Base-by-base conservation (phyloP, 1,140 invertebrate genomes). In the Drosophila subobscura region DNA sequence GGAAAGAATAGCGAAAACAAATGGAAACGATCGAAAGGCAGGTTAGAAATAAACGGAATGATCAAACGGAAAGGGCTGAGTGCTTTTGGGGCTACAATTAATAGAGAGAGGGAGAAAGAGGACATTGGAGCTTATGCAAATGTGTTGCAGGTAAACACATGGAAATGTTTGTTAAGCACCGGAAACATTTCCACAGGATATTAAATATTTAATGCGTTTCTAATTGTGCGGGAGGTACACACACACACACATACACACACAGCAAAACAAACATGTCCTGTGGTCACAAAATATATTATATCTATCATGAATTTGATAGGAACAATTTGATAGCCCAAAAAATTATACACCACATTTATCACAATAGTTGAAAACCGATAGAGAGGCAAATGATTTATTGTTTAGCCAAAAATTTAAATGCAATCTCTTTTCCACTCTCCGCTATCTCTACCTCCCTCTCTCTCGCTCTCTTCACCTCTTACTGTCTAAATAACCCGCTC, bases 191-290 rank as follows among this genome's bases (percentile, higher is more conserved):
- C 52, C 50, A 61, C 63, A 49, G 47, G 10, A 53, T 60, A 75
- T 71, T 86, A 65, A 85, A 85, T 86, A 86, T 86, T 85, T 85
- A 85, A 85, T 85, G 77, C 55, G 33, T 67, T 81, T 77, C 81
- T 77, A 85, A 85, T 86, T 85, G 81, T 81, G 61, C 67, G 72
- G 77, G 67, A 77, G 61, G 44, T 12, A 47, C 53, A 56, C 50
- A 65, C 45, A 66, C 42, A 57, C 54, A 49, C 25, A 57, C 46
- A 37, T 14, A 42, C 33, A 47, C 27, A 27, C n/a, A 44, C 22
- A 59, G 22, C 22, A n/a, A 27, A 20, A 20, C 16, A 20, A 20
- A 7, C 10, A 37, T 37, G 10, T 37, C 10, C 33, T 37, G 10
- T 12, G 33, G 33, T 37, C 33, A 37, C 3, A 37, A 37, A 37